Conservation (phyloP, 2,113 vertebrate genomes). For the Megalops atlanticus region DNA sequence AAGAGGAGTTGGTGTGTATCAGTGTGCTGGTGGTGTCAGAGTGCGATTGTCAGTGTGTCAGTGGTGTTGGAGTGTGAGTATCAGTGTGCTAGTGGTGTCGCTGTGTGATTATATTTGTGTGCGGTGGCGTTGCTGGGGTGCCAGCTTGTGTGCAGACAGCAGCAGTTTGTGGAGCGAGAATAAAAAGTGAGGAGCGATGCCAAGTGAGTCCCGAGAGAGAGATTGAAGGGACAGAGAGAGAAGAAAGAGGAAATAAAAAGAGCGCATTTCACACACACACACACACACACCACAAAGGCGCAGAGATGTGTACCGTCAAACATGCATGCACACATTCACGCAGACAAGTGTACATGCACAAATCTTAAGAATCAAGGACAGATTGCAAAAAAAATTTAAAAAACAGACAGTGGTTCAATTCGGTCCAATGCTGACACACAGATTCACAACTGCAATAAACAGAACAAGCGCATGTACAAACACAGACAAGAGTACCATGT, state of each 20-base stretch:
- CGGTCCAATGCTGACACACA: neutral
- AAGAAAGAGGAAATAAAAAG: slow-evolving; percentile 35
- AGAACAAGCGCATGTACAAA: neutral
- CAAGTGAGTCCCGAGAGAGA: slow-evolving; percentile 70
- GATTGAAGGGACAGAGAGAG: slow-evolving; percentile 56
- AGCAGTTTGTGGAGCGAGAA: slow-evolving; percentile 63
- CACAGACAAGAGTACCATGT: slow-evolving; percentile 9
- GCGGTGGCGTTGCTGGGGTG: slow-evolving; percentile 74
- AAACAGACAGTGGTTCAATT: neutral
- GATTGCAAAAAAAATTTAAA: too few species aligned
- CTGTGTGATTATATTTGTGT: slow-evolving; percentile 11
- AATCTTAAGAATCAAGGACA: neutral
- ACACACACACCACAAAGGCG: neutral
- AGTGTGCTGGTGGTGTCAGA: neutral
- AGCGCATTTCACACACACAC: slow-evolving; percentile 42
- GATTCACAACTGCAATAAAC: neutral
- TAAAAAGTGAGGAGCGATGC: slow-evolving; percentile 72
- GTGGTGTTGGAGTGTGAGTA: neutral
- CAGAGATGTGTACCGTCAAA: too few species aligned
- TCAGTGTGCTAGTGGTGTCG: neutral
- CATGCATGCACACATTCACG: neutral
- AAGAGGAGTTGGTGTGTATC: neutral
- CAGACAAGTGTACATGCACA: neutral
- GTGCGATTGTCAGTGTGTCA: slow-evolving; percentile 30
- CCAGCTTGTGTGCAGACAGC: slow-evolving; percentile 69